Base-by-base conservation (phyloP, 2,888 invertebrate genomes). In the Eucriotettix oculatus region DNA sequence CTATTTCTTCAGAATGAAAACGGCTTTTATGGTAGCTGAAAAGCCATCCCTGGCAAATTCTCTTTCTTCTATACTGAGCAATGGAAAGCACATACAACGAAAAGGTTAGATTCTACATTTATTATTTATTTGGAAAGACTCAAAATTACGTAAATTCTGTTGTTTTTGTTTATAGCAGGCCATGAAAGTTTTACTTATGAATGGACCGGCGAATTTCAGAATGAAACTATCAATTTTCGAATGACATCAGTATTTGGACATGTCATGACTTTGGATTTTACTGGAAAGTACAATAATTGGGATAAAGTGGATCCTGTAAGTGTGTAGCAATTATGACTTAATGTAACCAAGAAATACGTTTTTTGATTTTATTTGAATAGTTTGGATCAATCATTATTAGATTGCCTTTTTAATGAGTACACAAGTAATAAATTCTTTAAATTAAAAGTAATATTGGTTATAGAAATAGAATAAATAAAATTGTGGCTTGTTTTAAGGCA, bases 191-290 rank as follows among this genome's bases (percentile, higher is more conserved):
- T 90, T 0, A 84, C 98, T 0, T 92, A 96, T 70, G 98, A 99
- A 75, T 99, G 96, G 90, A 81, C 78, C 58, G 95, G 94, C 0
- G 78, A 76, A 1, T 94, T 96, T 70, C 82, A 79, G 65, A 83
- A 82, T 64, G 83, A 84, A 67, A 77, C 77, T 5, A 87, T 86
- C 1, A 79, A 79, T 61, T 93, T 85, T 71, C 93, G 91, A 75
- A 97, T 99, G 91, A 99, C 98, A 1, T 96, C 97, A 0, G 99
- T 99, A 0, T 99, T 97, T 73, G 99, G 99, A 0, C 99, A 99
- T 77, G 97, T 99, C 0, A 93, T 96, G 90, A 86, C 87, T 53
- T 78, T 96, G 66, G 98, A 99, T 76, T 99, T 99, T 70, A 82
- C 75, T 58, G 79, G 82, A 29, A 95, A 94, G 75, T 99, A 90